Conservation (phyloP, 2,888 invertebrate genomes). For the Parnassius mnemosyne region DNA sequence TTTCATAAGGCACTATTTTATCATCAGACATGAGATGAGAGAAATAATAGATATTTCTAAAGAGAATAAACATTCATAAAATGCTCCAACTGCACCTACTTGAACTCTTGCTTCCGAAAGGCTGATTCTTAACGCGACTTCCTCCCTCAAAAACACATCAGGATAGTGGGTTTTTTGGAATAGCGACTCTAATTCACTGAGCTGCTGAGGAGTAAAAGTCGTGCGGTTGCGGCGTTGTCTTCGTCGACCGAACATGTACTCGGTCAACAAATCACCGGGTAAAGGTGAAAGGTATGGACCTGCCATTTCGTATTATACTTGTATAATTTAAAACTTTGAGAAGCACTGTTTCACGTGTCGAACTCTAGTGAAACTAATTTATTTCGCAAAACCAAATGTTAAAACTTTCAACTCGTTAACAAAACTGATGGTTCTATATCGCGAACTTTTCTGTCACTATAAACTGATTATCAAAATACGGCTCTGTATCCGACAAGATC, state of each 20-base stretch:
- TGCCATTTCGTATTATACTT: constrained; percentile 80
- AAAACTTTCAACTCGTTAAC: constrained; percentile 41
- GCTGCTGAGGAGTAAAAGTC: constrained; percentile 95
- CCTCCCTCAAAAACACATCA: constrained; percentile 93
- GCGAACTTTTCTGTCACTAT: constrained; percentile 36
- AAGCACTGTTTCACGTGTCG: neutral
- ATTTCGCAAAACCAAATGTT: neutral
- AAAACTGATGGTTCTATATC: constrained; percentile 33
- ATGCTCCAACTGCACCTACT: constrained; percentile 65
- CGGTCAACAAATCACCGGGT: constrained; percentile 93
- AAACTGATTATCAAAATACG: constrained; percentile 33
- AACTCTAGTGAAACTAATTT: neutral
- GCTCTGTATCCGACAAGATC: constrained; percentile 48
- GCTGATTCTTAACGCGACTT: constrained; percentile 94
- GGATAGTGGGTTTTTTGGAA: constrained; percentile 98
- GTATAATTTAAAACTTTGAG: constrained; percentile 3
- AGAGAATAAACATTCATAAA: no score
- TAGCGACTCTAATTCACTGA: constrained; percentile 93
- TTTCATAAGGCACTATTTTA: no score
- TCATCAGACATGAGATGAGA: no score
- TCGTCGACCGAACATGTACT: constrained; percentile 95
- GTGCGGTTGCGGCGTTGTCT: constrained; percentile 94
- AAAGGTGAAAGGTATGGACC: constrained; percentile 92
- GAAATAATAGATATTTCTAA: no score
- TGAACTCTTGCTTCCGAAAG: constrained; percentile 96